phyloP scores from a whole-genome alignment of 2,888 invertebrate species.

The Synergus itoensis region DNA sequence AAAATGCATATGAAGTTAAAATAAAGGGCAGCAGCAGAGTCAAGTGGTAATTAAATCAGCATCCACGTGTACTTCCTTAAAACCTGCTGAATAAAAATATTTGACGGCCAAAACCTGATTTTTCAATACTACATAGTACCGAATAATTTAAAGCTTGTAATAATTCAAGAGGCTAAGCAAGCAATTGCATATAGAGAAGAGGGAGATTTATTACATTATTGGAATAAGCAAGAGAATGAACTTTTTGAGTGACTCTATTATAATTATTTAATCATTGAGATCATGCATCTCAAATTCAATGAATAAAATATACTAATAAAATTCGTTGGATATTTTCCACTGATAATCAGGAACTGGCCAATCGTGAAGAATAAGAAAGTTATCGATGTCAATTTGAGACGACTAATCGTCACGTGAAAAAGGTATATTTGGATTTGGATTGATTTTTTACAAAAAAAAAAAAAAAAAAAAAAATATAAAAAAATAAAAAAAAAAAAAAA shows the following conservation, averaged over 20 bases:
- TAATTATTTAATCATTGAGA: neutral
- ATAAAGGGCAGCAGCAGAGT: constrained; percentile 49
- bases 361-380: constrained; percentile 55
- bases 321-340: neutral
- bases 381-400: constrained; percentile 64
- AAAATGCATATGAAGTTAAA: constrained; percentile 46
- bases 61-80: constrained; percentile 47
- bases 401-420: constrained; percentile 54
- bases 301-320: neutral
- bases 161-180: neutral
- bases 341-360: constrained; percentile 53
- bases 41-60: constrained; percentile 49
- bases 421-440: constrained; percentile 16
- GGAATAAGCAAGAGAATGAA: neutral
- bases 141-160: neutral
- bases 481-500: too few species aligned
- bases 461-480: neutral
- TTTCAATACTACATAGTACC: constrained; percentile 8
- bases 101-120: constrained; percentile 23
- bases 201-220: neutral
- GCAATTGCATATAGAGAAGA: neutral
- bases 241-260: neutral
- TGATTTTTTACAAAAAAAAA: neutral
- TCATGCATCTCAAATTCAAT: neutral
- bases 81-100: constrained; percentile 31